Base-by-base conservation (phyloP, 2,797 vertebrate genomes). In the Podarcis siculus region DNA sequence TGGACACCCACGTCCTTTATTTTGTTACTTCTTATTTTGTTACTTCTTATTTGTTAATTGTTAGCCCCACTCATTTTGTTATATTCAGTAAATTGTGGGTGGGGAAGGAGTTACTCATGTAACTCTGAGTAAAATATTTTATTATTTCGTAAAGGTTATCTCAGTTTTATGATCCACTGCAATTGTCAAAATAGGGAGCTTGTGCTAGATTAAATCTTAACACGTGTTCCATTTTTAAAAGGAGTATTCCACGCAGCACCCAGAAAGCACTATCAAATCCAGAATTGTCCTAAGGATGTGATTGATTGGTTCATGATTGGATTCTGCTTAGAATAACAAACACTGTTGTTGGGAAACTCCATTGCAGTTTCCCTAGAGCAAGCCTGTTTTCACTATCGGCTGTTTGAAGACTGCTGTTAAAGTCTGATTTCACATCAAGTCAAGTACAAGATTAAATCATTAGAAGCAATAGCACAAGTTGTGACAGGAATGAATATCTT, bases 371-470 rank as follows among this genome's bases (percentile, higher is more conserved):
- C 64, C 89, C 89, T 71, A 87, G 55, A 89, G 39, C 42, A 83
- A 64, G 10, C 71, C 25, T 30, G 71, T n/a, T 90, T 86, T 32
- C 15, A 61, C 35, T 80, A 83, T 67, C 5, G 35, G 90, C 27
- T 87, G n/a, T 90, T 81, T 90, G 25, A 37, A 88, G 77, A 49
- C 72, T 81, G 5, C 86, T 89, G 15, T 83, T 87, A 81, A 89
- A 72, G 58, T 92, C 84, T 89, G 58, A 32, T 87, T 92, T 93
- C 25, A 21, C 8, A 37, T 91, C 32, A 91, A 86, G 90, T 87
- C 67, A 72, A 78, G 85, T 91, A 73, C 5, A 27, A 94, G 92
- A 86, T 91, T 9, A 88, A 93, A 86, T 94, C 84, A 85, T 87
- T 88, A 81, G 83, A 77, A 85, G 79, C 73, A 87, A 84, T 45